These are phyloP conservation scores for Zenarchopterus dispar DNA, from an alignment of 2,797 vertebrate genomes.

Conservation along the genomic window DNA sequence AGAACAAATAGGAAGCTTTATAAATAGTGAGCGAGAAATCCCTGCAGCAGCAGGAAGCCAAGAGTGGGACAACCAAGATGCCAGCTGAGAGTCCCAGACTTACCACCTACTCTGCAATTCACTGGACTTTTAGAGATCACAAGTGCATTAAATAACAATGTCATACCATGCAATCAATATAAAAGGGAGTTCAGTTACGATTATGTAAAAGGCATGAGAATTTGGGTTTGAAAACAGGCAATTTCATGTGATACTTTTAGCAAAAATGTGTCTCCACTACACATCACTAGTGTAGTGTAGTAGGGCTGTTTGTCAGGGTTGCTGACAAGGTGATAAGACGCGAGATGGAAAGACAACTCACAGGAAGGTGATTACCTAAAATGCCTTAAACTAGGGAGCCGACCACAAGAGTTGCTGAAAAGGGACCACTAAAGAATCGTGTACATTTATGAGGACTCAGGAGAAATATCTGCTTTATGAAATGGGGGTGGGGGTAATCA, in stretches of 20 bases:
- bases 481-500: not conserved
- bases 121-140: not conserved
- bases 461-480: not conserved
- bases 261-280: too few species aligned
- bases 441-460: not conserved
- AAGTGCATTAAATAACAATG: too few species aligned
- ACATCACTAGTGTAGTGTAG: too few species aligned
- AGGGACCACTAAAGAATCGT: not conserved
- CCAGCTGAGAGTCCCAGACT: slow-evolving; percentile 61
- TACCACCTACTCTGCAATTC: slow-evolving; percentile 3
- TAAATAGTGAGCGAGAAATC: slow-evolving; percentile 68
- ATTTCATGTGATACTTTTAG: too few species aligned
- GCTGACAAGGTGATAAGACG: too few species aligned
- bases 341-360: too few species aligned
- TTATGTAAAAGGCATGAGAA: too few species aligned
- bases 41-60: slow-evolving; percentile 64
- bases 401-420: not conserved
- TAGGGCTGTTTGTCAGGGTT: too few species aligned
- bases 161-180: too few species aligned
- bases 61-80: slow-evolving; percentile 40
- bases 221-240: too few species aligned
- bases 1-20: slow-evolving; percentile 69
- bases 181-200: too few species aligned
- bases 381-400: not conserved
- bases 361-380: not conserved